Base-by-base conservation (phyloP, 2,888 invertebrate genomes). In the Ceratothoa steindachneri region DNA sequence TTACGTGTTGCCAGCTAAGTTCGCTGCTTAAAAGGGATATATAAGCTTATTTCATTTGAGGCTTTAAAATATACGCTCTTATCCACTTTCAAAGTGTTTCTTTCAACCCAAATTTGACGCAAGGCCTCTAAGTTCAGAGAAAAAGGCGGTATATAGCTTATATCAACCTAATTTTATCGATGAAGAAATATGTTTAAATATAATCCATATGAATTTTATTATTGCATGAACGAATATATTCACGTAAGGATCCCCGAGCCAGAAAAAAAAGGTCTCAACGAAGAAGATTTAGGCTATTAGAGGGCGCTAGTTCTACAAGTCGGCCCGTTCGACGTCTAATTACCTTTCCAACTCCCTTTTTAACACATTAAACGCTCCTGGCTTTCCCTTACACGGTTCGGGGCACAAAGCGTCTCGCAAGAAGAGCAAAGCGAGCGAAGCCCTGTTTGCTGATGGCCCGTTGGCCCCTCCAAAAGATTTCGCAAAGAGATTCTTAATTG, bases 351-450 rank as follows among this genome's bases (percentile, higher is more conserved):
- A 70, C 12, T 31, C 67, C 51, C 67, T 70, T 74, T 74, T 74
- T 74, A 74, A 71, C 67, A 71, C 74, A 74, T 71, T 74, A 74
- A 74, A 74, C 74, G 74, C 74, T 70, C 60, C 73, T 65, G 69
- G 52, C 73, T 67, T 30, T 67, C 55, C 70, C 70, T 74, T 74
- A 74, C 74, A 74, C 74, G 74, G 53, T 66, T 70, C 73, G 31
- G 31, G 70, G 74, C 74, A 70, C 74, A 74, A 74, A 74, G 73
- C 69, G 60, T 60, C 60, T 60, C 22, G 30, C 24, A 24, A 53
- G 24, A 22, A 51, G 51, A 67, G 53, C 9, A 55, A 53, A 67
- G 53, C 22, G 60, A 67, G 29, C 22, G 15, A 52, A 52, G 28
- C 19, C 29, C 60, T 60, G 60, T 60, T 60, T 60, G 60, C 60